A percentile compares a stretch with the other conserved stretches of the same genome.
phyloP scores from a whole-genome alignment of 2,797 vertebrate species.

The Pangasius djambal region DNA sequence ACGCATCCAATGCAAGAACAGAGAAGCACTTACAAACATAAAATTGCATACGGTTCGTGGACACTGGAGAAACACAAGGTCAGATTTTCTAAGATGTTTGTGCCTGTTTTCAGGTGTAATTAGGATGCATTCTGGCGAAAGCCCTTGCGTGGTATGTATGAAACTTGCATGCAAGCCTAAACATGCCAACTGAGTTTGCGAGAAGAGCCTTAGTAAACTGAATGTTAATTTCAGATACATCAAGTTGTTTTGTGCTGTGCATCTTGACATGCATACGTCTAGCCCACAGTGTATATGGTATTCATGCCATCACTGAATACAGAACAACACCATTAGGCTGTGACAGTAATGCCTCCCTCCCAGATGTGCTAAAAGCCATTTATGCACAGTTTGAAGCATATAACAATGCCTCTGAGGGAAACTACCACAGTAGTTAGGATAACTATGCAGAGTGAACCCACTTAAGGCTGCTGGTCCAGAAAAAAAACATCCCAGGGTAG shows the following conservation, averaged over 20 bases:
- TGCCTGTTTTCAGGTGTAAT: neutral
- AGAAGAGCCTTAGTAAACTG: neutral
- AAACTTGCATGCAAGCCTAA: neutral
- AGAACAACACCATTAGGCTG: neutral
- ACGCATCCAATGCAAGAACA: neutral
- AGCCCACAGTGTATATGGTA: neutral
- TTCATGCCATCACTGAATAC: neutral
- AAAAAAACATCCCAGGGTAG: neutral
- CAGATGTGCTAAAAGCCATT: constrained; percentile 18
- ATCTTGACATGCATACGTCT: no score
- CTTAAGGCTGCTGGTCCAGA: neutral
- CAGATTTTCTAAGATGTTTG: neutral
- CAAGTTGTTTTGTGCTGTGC: neutral
- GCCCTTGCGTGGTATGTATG: neutral
- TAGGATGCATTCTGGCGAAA: neutral
- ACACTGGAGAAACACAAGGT: neutral
- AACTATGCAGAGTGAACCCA: neutral
- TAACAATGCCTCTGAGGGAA: neutral
- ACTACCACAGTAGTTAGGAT: neutral
- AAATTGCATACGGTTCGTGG: neutral
- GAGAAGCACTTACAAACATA: neutral
- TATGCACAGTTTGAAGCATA: neutral
- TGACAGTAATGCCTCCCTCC: neutral
- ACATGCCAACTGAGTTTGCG: neutral
- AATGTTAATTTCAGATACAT: neutral